Percentiles rank a stretch among this genome's conserved stretches.
Conservation (phyloP, 92 coral and sea anemone species). For the Epizoanthus rinbou region DNA sequence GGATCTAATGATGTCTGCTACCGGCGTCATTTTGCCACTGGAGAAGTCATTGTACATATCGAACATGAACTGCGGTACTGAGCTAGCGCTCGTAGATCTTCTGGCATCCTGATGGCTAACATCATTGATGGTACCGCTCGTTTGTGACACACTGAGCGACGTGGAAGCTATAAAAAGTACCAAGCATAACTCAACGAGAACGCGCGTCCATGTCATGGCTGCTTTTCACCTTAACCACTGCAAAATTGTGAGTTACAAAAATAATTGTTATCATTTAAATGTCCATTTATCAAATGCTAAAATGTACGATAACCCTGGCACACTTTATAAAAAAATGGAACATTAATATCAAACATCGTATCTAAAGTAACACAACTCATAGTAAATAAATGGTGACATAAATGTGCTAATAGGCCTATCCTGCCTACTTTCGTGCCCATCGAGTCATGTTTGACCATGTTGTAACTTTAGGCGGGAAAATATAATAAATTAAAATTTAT, state of each 20-base stretch:
- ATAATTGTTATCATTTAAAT: no score
- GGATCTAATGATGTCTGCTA: slow-evolving; percentile 34
- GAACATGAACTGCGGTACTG: slow-evolving; percentile 37
- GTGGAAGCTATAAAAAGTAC: neutral
- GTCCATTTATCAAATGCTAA: no score
- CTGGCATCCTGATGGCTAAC: neutral
- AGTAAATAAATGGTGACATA: no score
- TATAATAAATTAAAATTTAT: no score
- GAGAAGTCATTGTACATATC: slow-evolving; percentile 34
- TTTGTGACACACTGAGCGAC: slow-evolving; percentile 7
- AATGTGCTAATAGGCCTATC: no score
- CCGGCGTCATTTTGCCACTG: slow-evolving; percentile 18
- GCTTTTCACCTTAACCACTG: neutral
- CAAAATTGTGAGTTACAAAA: neutral
- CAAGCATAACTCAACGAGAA: neutral
- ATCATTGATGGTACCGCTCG: neutral
- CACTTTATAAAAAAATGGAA: no score
- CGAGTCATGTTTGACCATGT: no score
- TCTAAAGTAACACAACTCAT: no score
- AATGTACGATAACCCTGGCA: no score
- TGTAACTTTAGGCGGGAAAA: no score
- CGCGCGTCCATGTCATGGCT: slow-evolving; percentile 4
- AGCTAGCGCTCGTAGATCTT: neutral
- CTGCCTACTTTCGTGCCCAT: no score
- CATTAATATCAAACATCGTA: no score